These are phyloP conservation scores for Nymphalis io DNA, from an alignment of 1,140 invertebrate genomes.

Conservation along the genomic window DNA sequence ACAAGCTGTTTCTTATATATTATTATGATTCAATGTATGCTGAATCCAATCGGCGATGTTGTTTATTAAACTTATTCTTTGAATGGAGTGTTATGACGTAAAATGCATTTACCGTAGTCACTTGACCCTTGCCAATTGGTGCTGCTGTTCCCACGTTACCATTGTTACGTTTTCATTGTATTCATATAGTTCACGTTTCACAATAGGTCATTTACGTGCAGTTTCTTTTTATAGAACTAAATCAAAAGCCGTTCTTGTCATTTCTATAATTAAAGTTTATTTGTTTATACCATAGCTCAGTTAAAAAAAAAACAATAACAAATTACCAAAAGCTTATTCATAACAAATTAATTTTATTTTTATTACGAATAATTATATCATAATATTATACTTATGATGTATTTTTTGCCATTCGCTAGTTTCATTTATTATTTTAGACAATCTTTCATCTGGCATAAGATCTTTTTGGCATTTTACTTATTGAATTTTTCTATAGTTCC, in stretches of 20 bases:
- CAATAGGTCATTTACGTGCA: slow-evolving; percentile 52
- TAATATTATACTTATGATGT: neutral
- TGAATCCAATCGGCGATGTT: neutral
- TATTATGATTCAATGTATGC: too few species aligned
- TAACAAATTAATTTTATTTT: too few species aligned
- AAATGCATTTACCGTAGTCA: slow-evolving; percentile 32
- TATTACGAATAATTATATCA: too few species aligned
- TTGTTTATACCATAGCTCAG: neutral
- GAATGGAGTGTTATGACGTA: slow-evolving; percentile 29
- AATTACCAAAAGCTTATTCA: too few species aligned
- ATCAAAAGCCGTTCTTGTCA: slow-evolving; percentile 35
- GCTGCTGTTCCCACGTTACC: slow-evolving; percentile 50
- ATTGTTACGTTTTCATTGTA: slow-evolving; percentile 49
- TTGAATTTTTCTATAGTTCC: neutral
- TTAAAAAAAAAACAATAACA: too few species aligned
- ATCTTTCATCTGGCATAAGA: neutral
- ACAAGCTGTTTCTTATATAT: too few species aligned
- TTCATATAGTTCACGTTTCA: slow-evolving; percentile 49
- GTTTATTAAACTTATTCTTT: slow-evolving; percentile 9
- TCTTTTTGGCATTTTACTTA: neutral
- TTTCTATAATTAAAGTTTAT: neutral
- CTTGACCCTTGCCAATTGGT: slow-evolving; percentile 51
- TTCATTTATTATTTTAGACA: slow-evolving; percentile 4
- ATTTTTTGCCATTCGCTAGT: neutral
- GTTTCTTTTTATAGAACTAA: slow-evolving; percentile 47